phyloP scores from a whole-genome alignment of 2,888 invertebrate species.

The Cephus spinipes region DNA sequence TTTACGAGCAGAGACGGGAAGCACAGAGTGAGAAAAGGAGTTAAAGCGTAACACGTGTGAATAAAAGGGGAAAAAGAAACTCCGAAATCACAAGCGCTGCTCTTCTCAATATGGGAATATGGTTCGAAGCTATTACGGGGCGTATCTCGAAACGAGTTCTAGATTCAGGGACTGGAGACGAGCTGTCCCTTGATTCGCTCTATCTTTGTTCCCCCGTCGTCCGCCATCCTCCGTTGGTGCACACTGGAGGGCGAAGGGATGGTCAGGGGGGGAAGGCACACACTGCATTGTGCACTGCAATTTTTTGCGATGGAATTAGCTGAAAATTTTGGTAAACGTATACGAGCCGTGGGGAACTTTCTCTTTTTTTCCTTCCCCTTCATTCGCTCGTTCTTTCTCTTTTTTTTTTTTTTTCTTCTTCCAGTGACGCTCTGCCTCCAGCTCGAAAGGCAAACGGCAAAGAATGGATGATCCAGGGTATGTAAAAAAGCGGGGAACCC shows the following conservation, averaged over 20 bases:
- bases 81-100: neutral
- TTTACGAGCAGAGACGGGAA: neutral
- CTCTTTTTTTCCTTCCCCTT: conserved; percentile 10
- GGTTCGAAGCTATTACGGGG: neutral
- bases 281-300: conserved; percentile 40
- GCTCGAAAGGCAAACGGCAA: conserved; percentile 52
- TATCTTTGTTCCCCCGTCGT: conserved; percentile 1
- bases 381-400: conserved; percentile 10
- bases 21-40: neutral
- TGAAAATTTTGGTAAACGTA: conserved; percentile 43
- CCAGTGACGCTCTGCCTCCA: neutral
- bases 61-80: neutral
- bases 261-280: conserved; percentile 33
- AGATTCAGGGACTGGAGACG: conserved; percentile 48
- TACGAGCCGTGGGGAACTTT: neutral
- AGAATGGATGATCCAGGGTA: conserved; percentile 49
- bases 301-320: conserved; percentile 34
- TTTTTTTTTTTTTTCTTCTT: conserved; percentile 30
- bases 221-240: neutral
- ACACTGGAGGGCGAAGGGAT: neutral
- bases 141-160: conserved; percentile 41
- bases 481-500: conserved; percentile 46
- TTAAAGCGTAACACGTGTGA: neutral
- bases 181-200: conserved; percentile 26
- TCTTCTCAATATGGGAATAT: neutral